Evolutionary conservation across 2,797 vertebrate species (phyloP).

Genomic region (Anas flavirostris): DNA sequence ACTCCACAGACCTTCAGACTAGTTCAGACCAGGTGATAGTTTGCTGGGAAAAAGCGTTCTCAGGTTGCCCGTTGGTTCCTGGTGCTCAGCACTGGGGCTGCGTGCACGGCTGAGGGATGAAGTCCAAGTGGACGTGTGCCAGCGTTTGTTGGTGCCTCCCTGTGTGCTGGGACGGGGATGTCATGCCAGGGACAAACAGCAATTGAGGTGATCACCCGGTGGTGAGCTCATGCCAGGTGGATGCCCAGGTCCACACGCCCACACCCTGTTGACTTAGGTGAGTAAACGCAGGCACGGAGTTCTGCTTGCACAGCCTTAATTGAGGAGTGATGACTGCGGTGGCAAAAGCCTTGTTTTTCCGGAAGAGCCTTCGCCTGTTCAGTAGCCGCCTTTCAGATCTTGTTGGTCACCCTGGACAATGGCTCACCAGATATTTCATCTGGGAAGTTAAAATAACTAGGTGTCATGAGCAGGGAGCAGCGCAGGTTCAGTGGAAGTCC

Average conservation of each 20-base stretch:
- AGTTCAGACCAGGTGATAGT: slow-evolving; percentile 54
- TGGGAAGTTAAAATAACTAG: background rate
- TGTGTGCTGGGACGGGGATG: slow-evolving; percentile 32
- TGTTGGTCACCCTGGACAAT: background rate
- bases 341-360: background rate
- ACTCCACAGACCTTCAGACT: slow-evolving; percentile 36
- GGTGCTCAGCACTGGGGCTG: slow-evolving; percentile 18
- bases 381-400: background rate
- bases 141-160: slow-evolving; percentile 21
- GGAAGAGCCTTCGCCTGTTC: background rate
- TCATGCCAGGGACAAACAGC: background rate
- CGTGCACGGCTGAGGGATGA: slow-evolving; percentile 36
- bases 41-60: slow-evolving; percentile 60
- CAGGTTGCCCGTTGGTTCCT: slow-evolving; percentile 39
- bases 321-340: rapidly evolving
- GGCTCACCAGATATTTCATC: background rate
- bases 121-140: slow-evolving; percentile 20
- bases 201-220: background rate
- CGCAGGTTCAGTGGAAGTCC: background rate
- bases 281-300: background rate
- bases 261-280: background rate
- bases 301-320: background rate
- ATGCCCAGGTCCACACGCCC: background rate
- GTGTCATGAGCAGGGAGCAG: background rate
- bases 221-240: background rate